These are phyloP conservation scores for Solenopsis fugax DNA, from an alignment of 1,140 invertebrate genomes.

Conservation along the genomic window DNA sequence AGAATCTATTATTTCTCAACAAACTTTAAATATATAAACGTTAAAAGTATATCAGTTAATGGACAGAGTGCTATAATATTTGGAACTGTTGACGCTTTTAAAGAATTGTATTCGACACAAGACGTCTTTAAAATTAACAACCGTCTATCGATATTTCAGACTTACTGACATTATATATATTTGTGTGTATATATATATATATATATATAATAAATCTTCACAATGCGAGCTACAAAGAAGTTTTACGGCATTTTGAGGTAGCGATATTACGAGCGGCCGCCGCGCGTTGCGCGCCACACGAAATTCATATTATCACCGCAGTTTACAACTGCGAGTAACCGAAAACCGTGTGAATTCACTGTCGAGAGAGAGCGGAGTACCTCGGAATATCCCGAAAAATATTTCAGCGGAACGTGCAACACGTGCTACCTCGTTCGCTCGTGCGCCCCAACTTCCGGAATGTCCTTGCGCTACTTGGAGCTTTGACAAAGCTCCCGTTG, in stretches of 20 bases:
- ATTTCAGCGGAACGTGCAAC: constrained; percentile 48
- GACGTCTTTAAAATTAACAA: background rate
- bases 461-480: constrained; percentile 60
- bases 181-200: too few species aligned
- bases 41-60: background rate
- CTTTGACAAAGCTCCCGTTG: constrained; percentile 55
- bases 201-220: constrained; percentile 32
- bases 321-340: constrained; percentile 29
- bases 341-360: constrained; percentile 36
- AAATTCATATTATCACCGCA: constrained; percentile 38
- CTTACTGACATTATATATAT: background rate
- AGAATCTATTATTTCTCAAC: background rate
- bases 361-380: background rate
- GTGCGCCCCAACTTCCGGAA: constrained; percentile 46
- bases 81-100: background rate
- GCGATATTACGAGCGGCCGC: constrained; percentile 19
- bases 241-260: constrained; percentile 7
- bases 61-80: background rate
- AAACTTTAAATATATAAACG: background rate
- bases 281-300: background rate
- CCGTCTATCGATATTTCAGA: background rate
- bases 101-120: background rate
- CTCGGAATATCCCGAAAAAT: constrained; percentile 49
- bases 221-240: background rate
- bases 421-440: constrained; percentile 43